Base-by-base conservation (phyloP, 2,113 vertebrate species). In the Cygnus buccinator region DNA sequence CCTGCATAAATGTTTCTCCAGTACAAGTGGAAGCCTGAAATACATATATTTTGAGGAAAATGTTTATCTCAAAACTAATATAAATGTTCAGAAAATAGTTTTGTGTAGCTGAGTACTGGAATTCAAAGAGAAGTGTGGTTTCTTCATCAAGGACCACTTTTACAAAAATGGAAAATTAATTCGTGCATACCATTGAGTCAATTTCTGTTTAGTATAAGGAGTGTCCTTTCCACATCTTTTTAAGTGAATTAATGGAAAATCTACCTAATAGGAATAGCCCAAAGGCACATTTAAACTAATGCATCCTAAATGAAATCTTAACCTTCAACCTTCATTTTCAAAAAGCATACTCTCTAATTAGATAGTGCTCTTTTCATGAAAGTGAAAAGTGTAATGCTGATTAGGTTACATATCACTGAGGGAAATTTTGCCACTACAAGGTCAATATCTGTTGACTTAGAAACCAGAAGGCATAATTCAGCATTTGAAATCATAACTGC, bases 231-330 rank as follows among this genome's bases (percentile, higher is more conserved):
- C 25, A 52, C 58, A 44, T n/a, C 41, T 92, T 97, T 97, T 89
- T n/a, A 91, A 81, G 44, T 93, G 75, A 97, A 97, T 95, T 95
- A 73, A 79, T 95, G 96, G 95, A 97, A 96, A 97, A 41, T 29
- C 44, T 84, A 78, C 39, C 66, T 98, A 94, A 88, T 95, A 95
- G 61, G 83, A 98, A 97, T 91, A 96, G 91, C 96, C 93, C 77
- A 96, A 96, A 97, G 97, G 95, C 94, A 97, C 91, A 89, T 97
- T 98, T 97, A 95, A 94, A 85, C 79, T 98, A 98, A 98, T 97
- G 89, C 79, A 94, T 90, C 93, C 95, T 97, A 97, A 98, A 97
- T 97, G 96, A 97, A 97, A 97, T 96, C 97, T 98, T 98, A 98
- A 98, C 97, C 97, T 97, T 96, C 88, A 95, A 98, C 97, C 96